Evolutionary conservation across 2,888 invertebrate genomes (phyloP), one percentile per base, ranked within the genome.

Genomic region (Penaeus monodon): DNA sequence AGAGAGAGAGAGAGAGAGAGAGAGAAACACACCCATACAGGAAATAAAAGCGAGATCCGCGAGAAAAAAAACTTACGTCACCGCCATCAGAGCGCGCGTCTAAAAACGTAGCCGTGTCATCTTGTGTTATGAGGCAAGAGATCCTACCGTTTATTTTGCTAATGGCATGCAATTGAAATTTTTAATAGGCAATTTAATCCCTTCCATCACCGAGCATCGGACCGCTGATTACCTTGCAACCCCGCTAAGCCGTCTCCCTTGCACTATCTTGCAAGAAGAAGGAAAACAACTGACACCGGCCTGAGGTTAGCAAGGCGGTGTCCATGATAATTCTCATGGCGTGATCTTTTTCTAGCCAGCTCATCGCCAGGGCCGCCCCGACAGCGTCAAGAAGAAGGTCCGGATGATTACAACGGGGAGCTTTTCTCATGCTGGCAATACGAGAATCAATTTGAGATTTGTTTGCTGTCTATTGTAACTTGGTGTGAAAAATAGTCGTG

Each of bases 131-230:
- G 86, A 77, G 77, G 81, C 81, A 86, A 86, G 81, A 49, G 81
- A 81, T 81, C 81, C 66, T 27, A 86, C 77, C 86, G 86, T 86
- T 86, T 86, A 86, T 86, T 86, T 86, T 86, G 86, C 81, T 86
- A 86, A 86, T 86, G 66, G 86, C 76, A 65, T 65, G 77, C 86
- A 81, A 86, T 86, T 86, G 86, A 86, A 86, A 86, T 81, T 86
- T 86, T 86, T 86, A 86, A 86, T 86, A 86, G 86, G 81, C 86
- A 86, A 86, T 86, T 86, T 86, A 86, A 86, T 86, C 86, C 86
- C 77, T 77, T 86, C 86, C 86, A 81, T 86, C 86, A 86, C 64
- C 86, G 81, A 76, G 86, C 44, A 77, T 65, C 76, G 77, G 74
- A 63, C 65, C 77, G 81, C 81, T 86, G 81, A 86, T 86, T 81